Conservation (phyloP, 2,113 vertebrate species). For the Nanorana parkeri region DNA sequence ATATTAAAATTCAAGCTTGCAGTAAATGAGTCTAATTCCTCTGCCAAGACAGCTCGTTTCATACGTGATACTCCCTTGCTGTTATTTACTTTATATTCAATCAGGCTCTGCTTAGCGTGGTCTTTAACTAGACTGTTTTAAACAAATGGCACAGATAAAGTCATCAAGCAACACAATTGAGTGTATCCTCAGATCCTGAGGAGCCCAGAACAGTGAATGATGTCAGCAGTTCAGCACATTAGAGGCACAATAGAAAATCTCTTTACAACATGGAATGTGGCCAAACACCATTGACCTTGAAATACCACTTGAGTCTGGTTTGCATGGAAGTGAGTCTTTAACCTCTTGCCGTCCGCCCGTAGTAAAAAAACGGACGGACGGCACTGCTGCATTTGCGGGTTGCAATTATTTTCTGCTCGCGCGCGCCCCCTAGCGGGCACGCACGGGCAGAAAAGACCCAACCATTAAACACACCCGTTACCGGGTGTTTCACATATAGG, state of each 20-base stretch:
- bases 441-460: no score
- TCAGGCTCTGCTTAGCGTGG: slow-evolving; percentile 42
- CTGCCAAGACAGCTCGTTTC: slow-evolving; percentile 38
- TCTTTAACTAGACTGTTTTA: slow-evolving; percentile 33
- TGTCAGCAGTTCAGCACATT: background rate
- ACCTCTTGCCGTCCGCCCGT: no score
- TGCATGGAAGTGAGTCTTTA: no score
- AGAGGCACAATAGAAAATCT: background rate
- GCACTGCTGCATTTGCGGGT: no score
- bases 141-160: slow-evolving; percentile 46
- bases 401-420: no score
- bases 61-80: slow-evolving; percentile 34
- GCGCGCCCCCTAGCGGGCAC: no score
- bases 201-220: background rate
- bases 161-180: slow-evolving; percentile 23
- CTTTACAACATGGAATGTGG: background rate
- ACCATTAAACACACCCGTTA: no score
- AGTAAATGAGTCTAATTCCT: slow-evolving; percentile 45
- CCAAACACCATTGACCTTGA: background rate
- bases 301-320: background rate
- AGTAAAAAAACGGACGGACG: no score
- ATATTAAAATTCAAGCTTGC: slow-evolving; percentile 41
- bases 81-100: slow-evolving; percentile 49
- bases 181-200: background rate
- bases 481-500: no score